phyloP scores from a whole-genome alignment of 2,113 vertebrate species.

The Bambusicola thoracicus region DNA sequence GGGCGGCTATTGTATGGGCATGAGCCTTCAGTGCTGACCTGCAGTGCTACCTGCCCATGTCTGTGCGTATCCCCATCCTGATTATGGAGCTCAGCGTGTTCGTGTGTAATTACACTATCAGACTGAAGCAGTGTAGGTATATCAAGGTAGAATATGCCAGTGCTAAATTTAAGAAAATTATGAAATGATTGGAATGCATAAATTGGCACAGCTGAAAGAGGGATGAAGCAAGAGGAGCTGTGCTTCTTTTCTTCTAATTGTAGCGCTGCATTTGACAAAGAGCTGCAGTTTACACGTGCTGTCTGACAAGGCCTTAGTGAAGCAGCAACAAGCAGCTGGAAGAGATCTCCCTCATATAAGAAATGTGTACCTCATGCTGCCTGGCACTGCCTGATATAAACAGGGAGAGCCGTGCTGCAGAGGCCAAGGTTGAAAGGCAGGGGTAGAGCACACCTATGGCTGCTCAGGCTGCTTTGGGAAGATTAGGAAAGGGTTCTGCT shows the following conservation, averaged over 20 bases:
- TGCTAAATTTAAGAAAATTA: background rate
- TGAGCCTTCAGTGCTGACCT: background rate
- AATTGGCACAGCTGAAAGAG: background rate
- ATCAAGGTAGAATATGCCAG: background rate
- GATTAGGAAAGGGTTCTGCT: background rate
- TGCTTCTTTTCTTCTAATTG: background rate
- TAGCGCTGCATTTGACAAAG: accelerated
- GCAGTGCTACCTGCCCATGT: background rate
- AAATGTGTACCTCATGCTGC: accelerated
- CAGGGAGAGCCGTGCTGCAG: background rate
- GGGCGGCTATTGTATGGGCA: background rate
- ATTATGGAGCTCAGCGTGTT: slow-evolving; percentile 48
- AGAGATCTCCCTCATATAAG: background rate
- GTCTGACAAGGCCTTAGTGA: background rate
- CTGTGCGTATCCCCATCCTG: background rate
- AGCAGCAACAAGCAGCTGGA: background rate
- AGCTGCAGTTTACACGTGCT: background rate
- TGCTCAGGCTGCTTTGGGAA: background rate
- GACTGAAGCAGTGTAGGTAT: background rate
- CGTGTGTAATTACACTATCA: background rate
- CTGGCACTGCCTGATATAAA: accelerated
- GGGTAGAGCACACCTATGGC: background rate
- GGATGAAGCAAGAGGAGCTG: background rate
- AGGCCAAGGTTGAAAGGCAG: background rate
- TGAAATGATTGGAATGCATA: background rate